phyloP scores from a whole-genome alignment of 2,888 invertebrate species.

The Tenthredo distinguenda region DNA sequence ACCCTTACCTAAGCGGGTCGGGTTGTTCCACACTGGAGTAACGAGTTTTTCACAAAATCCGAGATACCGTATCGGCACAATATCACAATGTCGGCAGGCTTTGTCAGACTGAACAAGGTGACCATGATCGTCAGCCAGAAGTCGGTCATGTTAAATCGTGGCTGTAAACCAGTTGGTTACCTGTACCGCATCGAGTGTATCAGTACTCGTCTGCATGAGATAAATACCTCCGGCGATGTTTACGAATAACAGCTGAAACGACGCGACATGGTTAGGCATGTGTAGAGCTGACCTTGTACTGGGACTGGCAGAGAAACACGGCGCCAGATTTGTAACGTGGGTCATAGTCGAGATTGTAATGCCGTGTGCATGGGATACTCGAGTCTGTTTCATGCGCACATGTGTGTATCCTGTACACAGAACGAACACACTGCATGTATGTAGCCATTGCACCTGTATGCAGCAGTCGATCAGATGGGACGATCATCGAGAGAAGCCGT shows the following conservation, averaged over 20 bases:
- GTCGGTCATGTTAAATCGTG: background rate
- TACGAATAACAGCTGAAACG: conserved; percentile 32
- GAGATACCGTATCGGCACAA: background rate
- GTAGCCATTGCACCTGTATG: background rate
- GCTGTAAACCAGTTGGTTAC: conserved; percentile 1
- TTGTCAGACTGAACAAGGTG: background rate
- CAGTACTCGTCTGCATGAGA: background rate
- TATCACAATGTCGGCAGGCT: background rate
- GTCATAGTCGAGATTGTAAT: background rate
- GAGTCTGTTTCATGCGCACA: background rate
- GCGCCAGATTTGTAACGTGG: background rate
- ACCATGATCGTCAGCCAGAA: background rate
- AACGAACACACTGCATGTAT: background rate
- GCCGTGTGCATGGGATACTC: background rate
- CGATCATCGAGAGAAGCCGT: background rate
- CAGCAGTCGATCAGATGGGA: background rate
- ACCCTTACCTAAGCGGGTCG: background rate
- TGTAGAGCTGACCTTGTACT: conserved; percentile 34
- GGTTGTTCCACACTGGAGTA: background rate
- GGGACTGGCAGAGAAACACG: conserved; percentile 3
- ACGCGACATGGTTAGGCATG: background rate
- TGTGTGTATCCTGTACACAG: background rate
- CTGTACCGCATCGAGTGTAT: background rate
- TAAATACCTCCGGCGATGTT: conserved; percentile 33
- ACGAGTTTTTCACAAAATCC: background rate